phyloP scores from a whole-genome alignment of 2,888 invertebrate species.

The Imbricaverruca yamaguchii region DNA sequence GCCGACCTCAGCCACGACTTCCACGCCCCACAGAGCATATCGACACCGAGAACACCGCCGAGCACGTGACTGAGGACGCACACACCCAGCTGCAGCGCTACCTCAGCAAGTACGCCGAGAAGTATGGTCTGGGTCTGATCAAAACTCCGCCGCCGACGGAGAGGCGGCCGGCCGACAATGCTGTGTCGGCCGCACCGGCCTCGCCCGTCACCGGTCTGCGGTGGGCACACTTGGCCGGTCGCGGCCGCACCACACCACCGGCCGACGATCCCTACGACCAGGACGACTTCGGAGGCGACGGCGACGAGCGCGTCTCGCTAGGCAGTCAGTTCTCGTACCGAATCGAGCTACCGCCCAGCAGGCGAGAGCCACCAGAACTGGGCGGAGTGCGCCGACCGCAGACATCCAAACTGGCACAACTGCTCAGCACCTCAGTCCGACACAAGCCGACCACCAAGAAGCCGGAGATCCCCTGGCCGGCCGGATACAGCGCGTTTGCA shows the following conservation, averaged over 20 bases:
- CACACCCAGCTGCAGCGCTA: constrained; percentile 16
- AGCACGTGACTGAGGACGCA: background rate
- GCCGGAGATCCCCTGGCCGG: background rate
- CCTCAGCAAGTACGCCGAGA: constrained; percentile 7
- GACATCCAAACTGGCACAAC: background rate
- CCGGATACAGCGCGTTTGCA: background rate
- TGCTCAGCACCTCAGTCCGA: background rate
- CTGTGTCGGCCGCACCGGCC: background rate
- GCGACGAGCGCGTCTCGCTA: background rate
- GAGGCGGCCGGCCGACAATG: background rate
- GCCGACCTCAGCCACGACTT: background rate
- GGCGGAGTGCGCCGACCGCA: background rate
- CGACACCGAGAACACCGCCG: background rate
- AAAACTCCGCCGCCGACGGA: background rate
- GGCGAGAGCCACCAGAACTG: background rate
- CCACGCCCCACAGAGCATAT: background rate
- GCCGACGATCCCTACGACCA: background rate
- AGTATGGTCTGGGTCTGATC: constrained; percentile 2
- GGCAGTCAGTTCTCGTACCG: constrained; percentile 14
- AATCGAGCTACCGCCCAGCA: background rate
- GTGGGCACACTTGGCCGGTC: background rate
- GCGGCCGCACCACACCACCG: background rate
- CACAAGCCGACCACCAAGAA: background rate
- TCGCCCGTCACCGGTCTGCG: constrained; percentile 5
- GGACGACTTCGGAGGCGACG: background rate